Percentiles rank a stretch among this genome's conserved stretches.
Evolutionary conservation across 2,113 vertebrate genomes (phyloP).

Genomic region (Barbus barbus): DNA sequence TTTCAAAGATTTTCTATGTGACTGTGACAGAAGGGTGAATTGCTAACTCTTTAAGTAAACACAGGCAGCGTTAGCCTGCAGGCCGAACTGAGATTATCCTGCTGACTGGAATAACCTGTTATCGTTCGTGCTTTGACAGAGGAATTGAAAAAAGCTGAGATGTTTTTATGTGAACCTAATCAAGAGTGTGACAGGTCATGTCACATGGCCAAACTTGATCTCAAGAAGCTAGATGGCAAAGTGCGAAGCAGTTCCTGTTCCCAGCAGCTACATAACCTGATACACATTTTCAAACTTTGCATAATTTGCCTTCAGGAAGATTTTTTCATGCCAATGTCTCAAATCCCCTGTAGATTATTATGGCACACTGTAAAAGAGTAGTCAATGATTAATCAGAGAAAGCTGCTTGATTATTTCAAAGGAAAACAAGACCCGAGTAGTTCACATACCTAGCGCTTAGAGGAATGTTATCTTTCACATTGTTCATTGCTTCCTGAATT

Average conservation of each 20-base stretch:
- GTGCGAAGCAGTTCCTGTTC: slow-evolving; percentile 51
- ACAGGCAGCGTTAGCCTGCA: slow-evolving; percentile 2
- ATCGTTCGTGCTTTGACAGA: slow-evolving; percentile 33
- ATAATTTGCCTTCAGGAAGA: slow-evolving; percentile 6
- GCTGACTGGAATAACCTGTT: slow-evolving; percentile 40
- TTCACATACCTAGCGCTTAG: slow-evolving; percentile 53
- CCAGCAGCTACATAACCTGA: slow-evolving; percentile 30
- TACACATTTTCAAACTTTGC: slow-evolving; percentile 16
- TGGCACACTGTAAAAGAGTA: slow-evolving; percentile 11
- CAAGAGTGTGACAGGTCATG: slow-evolving; percentile 20
- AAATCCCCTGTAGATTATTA: slow-evolving; percentile 43
- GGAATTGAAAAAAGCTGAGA: slow-evolving; percentile 18
- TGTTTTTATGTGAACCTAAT: slow-evolving; percentile 40
- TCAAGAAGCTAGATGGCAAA: slow-evolving; percentile 12
- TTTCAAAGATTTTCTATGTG: not conserved
- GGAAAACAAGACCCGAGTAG: slow-evolving; percentile 63
- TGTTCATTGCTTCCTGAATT: slow-evolving; percentile 75
- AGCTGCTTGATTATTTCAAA: slow-evolving; percentile 60
- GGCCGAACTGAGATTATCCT: slow-evolving; percentile 11
- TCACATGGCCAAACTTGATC: slow-evolving; percentile 58
- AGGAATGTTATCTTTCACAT: slow-evolving; percentile 75
- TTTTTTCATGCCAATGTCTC: slow-evolving; percentile 23
- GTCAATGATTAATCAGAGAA: slow-evolving; percentile 64
- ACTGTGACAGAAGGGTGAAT: slow-evolving; percentile 1
- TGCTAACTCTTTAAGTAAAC: not conserved